phyloP scores from a whole-genome alignment of 2,113 vertebrate genomes.

The Microcebus tavaratra region DNA sequence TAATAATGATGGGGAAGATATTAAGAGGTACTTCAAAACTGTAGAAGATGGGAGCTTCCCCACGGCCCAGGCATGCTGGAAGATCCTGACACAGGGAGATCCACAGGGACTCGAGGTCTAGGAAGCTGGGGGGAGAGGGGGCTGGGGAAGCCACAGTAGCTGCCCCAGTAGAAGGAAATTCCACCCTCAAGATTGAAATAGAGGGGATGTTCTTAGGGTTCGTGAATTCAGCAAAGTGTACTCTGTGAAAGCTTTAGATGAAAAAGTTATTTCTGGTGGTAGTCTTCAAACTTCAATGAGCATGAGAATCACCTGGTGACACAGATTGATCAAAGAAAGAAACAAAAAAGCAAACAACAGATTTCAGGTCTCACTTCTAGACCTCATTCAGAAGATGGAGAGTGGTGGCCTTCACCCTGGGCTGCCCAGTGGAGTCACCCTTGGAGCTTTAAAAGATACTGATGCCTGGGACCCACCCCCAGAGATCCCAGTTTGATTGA shows the following conservation, averaged over 20 bases:
- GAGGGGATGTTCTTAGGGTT: background rate
- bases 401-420: background rate
- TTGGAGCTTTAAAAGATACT: background rate
- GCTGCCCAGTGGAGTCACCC: background rate
- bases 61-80: background rate
- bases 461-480: background rate
- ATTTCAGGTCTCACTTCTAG: background rate
- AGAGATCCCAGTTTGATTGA: background rate
- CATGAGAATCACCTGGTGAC: background rate
- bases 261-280: background rate
- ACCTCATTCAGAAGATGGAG: background rate
- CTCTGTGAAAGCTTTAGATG: background rate
- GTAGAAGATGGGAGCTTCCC: background rate
- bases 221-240: background rate
- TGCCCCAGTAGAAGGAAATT: background rate
- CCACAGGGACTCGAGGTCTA: background rate
- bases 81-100: background rate
- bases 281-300: background rate
- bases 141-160: background rate
- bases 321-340: background rate
- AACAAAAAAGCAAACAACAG: background rate
- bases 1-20: background rate
- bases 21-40: background rate
- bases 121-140: background rate
- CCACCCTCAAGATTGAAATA: background rate